Evolutionary conservation across 2,888 invertebrate species (phyloP), one percentile per base, ranked within the genome.

Genomic region (Athalia cordata): DNA sequence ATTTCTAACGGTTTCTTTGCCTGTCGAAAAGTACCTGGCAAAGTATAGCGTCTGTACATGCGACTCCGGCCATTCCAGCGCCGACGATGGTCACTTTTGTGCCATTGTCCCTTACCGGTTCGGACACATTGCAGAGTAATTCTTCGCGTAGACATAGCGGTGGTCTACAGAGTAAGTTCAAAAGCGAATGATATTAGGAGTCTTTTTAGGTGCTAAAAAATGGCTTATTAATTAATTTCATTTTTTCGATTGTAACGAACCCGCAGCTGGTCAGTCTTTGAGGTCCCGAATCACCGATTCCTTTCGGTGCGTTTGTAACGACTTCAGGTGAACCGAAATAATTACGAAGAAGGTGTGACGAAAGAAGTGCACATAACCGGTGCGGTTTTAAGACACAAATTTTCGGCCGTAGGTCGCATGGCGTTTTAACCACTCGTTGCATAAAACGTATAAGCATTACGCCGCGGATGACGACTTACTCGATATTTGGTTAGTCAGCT

Each of bases 21-120:
- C 45, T 4, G n/a, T n/a, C 43, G 7, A n/a, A 13, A 62, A 62
- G 3, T 87, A 93, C 93, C 91, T 93, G 93, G 45, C 93, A 92
- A 64, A 94, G 90, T 77, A 94, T 91, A 59, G 92, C 90, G 86
- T 92, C 93, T 65, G 92, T 93, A 84, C 92, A 91, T 0, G 93
- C 92, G 90, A 93, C 92, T 67, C 94, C 94, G 79, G 94, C 93
- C 85, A 91, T 91, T 55, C 94, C 94, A 13, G 93, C 92, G 5
- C 94, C 94, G n/a, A 94, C 93, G 75, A 94, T 89, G 52, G 93
- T 92, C 77, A 94, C 91, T 88, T 93, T 93, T 83, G 89, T 90
- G 79, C 86, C 85, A 45, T 89, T 88, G 79, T 88, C 87, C 79
- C 84, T 84, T 47, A 86, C 85, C 5, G 89, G 88, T 13, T 89